Conservation (phyloP, 2,797 vertebrate genomes). For the Xenentodon cancila region DNA sequence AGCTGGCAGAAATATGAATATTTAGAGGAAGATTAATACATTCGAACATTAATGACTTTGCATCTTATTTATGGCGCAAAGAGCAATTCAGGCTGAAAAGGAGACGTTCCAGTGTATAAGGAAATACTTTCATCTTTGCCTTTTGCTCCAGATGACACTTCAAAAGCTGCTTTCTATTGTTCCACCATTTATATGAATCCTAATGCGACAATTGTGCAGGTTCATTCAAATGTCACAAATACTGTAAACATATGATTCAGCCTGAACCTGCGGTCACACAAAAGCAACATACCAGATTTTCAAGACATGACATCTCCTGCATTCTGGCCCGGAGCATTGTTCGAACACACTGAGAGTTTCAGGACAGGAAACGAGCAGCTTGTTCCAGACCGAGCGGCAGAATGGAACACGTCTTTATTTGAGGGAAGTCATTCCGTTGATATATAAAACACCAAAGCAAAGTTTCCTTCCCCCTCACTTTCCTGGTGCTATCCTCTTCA, state of each 20-base stretch:
- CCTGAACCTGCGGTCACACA: conserved; percentile 62
- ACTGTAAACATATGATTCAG: conserved; percentile 71
- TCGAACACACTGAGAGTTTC: conserved; percentile 64
- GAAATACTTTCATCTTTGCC: conserved; percentile 63
- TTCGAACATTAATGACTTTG: conserved; percentile 30
- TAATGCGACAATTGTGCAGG: conserved; percentile 60
- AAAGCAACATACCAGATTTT: conserved; percentile 43
- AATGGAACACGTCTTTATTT: conserved; percentile 81
- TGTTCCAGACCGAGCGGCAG: conserved; percentile 75
- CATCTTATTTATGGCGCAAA: conserved; percentile 30
- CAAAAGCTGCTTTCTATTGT: conserved; percentile 69
- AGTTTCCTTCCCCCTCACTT: conserved; percentile 81
- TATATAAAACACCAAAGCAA: conserved; percentile 85
- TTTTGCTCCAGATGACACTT: conserved; percentile 56
- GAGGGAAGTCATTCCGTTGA: conserved; percentile 86
- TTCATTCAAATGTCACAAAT: conserved; percentile 76
- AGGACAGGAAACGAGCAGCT: conserved; percentile 79
- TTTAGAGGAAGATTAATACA: conserved; percentile 40
- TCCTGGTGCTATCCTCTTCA: conserved; percentile 82
- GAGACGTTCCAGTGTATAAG: conserved; percentile 21
- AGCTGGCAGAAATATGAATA: conserved; percentile 36
- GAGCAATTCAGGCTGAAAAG: conserved; percentile 14
- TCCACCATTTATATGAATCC: conserved; percentile 62
- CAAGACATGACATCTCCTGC: conserved; percentile 67
- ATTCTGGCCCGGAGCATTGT: conserved; percentile 73